Conservation (phyloP, 2,113 vertebrate species). For the Hippocampus zosterae region DNA sequence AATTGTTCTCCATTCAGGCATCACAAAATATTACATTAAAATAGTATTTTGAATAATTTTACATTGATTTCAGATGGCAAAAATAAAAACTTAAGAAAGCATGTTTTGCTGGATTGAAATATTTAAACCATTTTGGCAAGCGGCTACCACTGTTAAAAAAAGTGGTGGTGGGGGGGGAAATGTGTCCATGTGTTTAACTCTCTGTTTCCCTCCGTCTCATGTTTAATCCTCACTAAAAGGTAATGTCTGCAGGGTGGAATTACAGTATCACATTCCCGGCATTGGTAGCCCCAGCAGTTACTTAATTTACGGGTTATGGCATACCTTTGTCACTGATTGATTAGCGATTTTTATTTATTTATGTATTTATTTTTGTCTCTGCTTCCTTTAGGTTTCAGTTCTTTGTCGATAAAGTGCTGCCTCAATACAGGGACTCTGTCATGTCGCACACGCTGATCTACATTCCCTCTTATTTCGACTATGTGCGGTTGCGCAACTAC, state of each 20-base stretch:
- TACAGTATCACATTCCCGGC: no score
- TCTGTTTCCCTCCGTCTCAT: no score
- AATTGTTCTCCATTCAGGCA: no score
- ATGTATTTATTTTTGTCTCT: not conserved
- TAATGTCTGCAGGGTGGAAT: no score
- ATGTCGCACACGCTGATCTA: conserved; percentile 96
- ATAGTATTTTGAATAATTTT: not conserved
- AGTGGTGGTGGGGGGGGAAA: no score
- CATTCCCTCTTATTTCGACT: conserved; percentile 93
- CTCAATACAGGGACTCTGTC: conserved; percentile 89
- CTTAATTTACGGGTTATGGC: not conserved
- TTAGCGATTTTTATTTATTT: not conserved
- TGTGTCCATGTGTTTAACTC: not conserved
- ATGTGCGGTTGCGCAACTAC: conserved; percentile 88
- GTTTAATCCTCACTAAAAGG: no score
- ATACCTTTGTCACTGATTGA: not conserved
- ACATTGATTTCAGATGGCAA: not conserved
- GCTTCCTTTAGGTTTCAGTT: conserved; percentile 80
- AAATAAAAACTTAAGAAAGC: no score
- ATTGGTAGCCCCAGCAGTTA: no score
- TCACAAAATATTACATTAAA: not conserved
- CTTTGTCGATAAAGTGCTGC: conserved; percentile 85
- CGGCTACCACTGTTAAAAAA: no score
- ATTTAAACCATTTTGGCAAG: no score
- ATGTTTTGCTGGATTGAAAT: no score